phyloP scores from a whole-genome alignment of 2,113 vertebrate species.

The Bos javanicus region DNA sequence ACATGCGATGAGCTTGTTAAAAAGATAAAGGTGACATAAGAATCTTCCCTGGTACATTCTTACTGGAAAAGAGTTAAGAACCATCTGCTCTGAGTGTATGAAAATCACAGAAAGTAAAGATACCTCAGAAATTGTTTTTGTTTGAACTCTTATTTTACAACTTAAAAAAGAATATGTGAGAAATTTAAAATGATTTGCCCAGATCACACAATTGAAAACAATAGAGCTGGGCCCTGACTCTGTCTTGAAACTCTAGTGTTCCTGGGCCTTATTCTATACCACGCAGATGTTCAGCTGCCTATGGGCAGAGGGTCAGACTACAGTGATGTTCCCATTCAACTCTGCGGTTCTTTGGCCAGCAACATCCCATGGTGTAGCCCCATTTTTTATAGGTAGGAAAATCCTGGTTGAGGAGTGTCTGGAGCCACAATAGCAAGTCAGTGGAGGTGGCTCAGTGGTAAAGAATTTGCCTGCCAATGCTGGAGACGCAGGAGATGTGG shows the following conservation, averaged over 20 bases:
- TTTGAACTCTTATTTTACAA: constrained; percentile 11
- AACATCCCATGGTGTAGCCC: too few species aligned
- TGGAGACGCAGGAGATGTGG: background rate
- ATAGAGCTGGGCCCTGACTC: background rate
- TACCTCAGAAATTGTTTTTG: background rate
- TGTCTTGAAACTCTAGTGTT: background rate
- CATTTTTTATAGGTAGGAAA: background rate
- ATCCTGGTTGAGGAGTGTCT: background rate
- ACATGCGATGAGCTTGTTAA: background rate
- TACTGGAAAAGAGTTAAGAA: background rate
- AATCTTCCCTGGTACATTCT: background rate
- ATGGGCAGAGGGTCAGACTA: background rate
- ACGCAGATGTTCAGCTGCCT: background rate
- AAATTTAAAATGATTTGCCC: background rate
- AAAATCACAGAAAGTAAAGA: background rate
- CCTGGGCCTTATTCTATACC: background rate
- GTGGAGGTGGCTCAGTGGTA: background rate
- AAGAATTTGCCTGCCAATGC: background rate
- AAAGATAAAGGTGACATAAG: background rate
- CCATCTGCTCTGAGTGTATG: background rate
- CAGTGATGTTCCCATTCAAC: background rate
- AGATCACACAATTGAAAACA: background rate
- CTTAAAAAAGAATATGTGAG: background rate
- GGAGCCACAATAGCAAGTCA: background rate
- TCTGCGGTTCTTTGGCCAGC: background rate